These are phyloP conservation scores for Seira ritae DNA, from an alignment of 2,888 invertebrate species.

Conservation along the genomic window DNA sequence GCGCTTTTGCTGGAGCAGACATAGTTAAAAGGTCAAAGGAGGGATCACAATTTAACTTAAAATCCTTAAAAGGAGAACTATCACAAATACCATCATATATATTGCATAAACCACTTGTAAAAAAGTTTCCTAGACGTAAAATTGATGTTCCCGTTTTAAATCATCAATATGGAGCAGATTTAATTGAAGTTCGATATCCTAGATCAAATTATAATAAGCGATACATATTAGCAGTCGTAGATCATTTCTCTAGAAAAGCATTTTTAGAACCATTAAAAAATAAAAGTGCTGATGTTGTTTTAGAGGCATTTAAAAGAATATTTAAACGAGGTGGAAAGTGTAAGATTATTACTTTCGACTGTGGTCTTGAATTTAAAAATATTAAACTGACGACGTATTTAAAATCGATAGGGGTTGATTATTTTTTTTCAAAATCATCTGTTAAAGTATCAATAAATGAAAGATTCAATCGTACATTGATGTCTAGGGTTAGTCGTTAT, in stretches of 20 bases:
- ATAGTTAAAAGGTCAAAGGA: background rate
- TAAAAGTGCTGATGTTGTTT: slow-evolving; percentile 32
- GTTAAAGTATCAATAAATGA: slow-evolving; percentile 36
- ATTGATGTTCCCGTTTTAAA: slow-evolving; percentile 1
- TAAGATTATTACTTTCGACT: slow-evolving; percentile 32
- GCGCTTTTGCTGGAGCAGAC: background rate
- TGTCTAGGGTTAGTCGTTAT: slow-evolving; percentile 11
- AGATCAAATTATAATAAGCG: slow-evolving; percentile 55
- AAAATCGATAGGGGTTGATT: slow-evolving; percentile 13
- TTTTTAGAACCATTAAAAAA: slow-evolving; percentile 47
- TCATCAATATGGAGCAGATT: slow-evolving; percentile 46
- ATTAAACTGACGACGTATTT: slow-evolving; percentile 14
- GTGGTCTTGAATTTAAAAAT: slow-evolving; percentile 50
- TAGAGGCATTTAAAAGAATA: slow-evolving; percentile 27
- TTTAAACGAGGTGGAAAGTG: slow-evolving; percentile 19
- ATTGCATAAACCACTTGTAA: background rate
- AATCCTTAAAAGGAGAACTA: too few species aligned
- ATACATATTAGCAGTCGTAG: slow-evolving; percentile 35
- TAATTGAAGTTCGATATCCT: slow-evolving; percentile 47
- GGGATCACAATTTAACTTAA: too few species aligned
- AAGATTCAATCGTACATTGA: slow-evolving; percentile 36
- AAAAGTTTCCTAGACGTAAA: slow-evolving; percentile 30
- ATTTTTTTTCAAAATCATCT: slow-evolving; percentile 18
- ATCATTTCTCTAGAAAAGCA: slow-evolving; percentile 40
- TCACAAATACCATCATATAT: slow-evolving; percentile 13